Conservation (phyloP, 1,140 invertebrate genomes). For the Ditylenchus dipsaci region DNA sequence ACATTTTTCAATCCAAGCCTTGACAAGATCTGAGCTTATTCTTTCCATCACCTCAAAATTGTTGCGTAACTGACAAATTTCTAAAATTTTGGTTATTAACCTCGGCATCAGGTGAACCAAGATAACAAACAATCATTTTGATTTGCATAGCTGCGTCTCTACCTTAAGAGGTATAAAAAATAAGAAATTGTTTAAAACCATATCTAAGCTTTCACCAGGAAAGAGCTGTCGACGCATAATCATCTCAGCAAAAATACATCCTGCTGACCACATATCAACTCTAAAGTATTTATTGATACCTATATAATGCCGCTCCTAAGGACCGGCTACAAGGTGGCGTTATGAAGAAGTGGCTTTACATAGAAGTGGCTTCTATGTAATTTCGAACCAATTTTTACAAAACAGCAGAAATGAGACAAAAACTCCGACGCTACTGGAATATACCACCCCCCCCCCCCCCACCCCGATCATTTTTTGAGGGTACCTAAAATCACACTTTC, state of each 20-base stretch:
- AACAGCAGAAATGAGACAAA: no score
- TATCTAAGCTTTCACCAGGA: conserved; percentile 66
- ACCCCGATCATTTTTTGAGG: no score
- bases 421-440: no score
- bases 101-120: conserved; percentile 34
- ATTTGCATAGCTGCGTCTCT: conserved; percentile 69
- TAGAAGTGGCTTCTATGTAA: background rate
- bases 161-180: background rate
- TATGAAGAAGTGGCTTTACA: no score
- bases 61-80: background rate
- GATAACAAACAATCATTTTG: conserved; percentile 46
- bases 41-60: conserved; percentile 21
- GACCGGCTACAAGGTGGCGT: no score
- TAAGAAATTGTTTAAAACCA: no score
- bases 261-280: conserved; percentile 97
- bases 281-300: conserved; percentile 14
- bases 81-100: conserved; percentile 14
- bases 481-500: no score
- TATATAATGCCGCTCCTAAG: no score
- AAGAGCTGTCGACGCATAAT: conserved; percentile 88
- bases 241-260: conserved; percentile 94
- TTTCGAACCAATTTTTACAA: no score
- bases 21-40: conserved; percentile 28
- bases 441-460: no score
- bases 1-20: conserved; percentile 31